Base-by-base conservation (phyloP, 2,888 invertebrate species). In the Drosophila falleni region DNA sequence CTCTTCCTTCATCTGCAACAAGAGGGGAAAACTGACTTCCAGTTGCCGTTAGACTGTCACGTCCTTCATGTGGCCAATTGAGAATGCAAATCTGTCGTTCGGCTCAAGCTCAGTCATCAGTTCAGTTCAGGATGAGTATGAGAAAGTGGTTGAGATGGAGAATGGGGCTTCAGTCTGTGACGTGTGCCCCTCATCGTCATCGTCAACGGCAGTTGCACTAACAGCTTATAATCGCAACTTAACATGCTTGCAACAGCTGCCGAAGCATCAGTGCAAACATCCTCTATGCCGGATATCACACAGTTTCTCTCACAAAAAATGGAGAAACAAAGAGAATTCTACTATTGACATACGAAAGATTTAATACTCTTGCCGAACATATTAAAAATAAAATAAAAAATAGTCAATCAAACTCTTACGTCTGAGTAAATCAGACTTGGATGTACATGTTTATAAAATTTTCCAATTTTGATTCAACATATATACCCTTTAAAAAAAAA, bases 161-260 rank as follows among this genome's bases (percentile, higher is more conserved):
- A 10, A n/a, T 31, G 15, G 13, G 53, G 16, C 54, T 33, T 55
- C 31, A 42, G 16, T 31, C 19, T 29, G 37, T 56, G 26, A 31
- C 44, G 55, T 55, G 39, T 64, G 64, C 55, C 67, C 9, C 46
- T 47, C 58, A 46, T 58, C 62, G 69, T 47, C 58, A 46, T 58
- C 62, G 69, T 68, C 81, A 71, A 74, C 64, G 81, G 62, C 73
- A 79, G 79, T 74, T 75, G 81, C 85, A 81, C 89, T 86, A 86
- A 86, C 89, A 87, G 86, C 88, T 83, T 89, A 82, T 87, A 87
- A 87, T 87, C 86, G 86, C 86, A 87, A 87, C 86, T 87, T 87
- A 87, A 89, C 86, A 89, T 87, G 89, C 89, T 81, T 80, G 84
- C 89, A 70, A 63, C 49, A 56, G 61, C 56, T 35, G 61, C 46